Conservation (phyloP, 30 jellyfish, hydroid and myxozoan genomes). For the Aurelia coerulea region DNA sequence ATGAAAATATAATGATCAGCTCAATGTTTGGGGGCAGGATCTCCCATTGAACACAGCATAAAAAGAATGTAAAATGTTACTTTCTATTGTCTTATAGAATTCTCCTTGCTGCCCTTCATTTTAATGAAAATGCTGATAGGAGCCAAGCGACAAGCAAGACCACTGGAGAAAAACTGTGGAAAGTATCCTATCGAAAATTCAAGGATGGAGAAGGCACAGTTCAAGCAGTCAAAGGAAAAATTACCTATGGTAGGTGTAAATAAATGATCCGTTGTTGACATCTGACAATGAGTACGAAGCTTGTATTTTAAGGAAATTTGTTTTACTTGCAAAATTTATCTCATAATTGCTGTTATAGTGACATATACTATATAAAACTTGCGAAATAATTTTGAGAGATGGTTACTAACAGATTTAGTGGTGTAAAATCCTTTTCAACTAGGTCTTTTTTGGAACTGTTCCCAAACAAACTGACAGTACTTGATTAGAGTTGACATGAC, state of each 20-base stretch:
- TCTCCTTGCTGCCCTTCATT: constrained; percentile 24
- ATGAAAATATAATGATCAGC: no score
- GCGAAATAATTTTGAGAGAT: no score
- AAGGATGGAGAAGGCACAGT: constrained; percentile 31
- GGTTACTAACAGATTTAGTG: no score
- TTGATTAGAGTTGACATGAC: no score
- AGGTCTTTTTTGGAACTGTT: no score
- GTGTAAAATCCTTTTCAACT: no score
- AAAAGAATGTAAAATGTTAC: neutral
- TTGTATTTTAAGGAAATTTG: neutral
- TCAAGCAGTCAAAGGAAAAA: constrained; percentile 13
- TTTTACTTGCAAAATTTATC: no score
- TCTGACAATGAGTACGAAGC: neutral
- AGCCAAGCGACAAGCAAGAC: neutral
- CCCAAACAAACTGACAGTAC: no score
- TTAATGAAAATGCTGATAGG: constrained; percentile 22
- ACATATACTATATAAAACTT: no score
- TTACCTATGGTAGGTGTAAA: neutral
- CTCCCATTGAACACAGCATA: no score
- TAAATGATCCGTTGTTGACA: neutral
- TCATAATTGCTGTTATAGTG: no score
- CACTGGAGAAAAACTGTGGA: constrained; percentile 19
- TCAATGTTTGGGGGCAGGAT: no score
- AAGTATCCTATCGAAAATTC: constrained; percentile 4
- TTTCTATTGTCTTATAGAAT: neutral